These are phyloP conservation scores for Trigoniulus corallinus DNA, from an alignment of 1,140 invertebrate genomes.

Conservation along the genomic window DNA sequence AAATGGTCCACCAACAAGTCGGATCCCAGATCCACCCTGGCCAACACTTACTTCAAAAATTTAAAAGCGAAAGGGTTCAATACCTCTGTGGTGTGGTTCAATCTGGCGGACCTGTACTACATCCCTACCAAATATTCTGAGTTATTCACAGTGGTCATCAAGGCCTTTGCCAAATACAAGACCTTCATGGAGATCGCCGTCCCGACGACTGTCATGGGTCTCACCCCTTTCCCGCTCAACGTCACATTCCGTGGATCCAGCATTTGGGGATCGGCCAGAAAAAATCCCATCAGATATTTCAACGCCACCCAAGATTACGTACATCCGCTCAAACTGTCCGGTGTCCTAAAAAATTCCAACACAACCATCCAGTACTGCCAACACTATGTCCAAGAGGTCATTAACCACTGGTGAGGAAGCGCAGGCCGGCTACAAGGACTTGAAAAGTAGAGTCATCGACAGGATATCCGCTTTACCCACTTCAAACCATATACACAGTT, in stretches of 20 bases:
- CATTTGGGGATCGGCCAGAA: not conserved
- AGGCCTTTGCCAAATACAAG: not conserved
- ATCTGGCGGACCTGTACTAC: not conserved
- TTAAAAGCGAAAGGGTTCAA: not conserved
- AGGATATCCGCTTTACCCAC: no score
- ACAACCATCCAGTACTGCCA: no score
- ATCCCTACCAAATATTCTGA: not conserved
- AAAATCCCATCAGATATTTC: not conserved
- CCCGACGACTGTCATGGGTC: not conserved
- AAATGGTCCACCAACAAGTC: not conserved
- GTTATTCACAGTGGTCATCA: not conserved
- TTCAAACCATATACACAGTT: no score
- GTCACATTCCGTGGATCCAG: no score
- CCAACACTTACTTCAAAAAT: not conserved
- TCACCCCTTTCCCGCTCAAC: no score
- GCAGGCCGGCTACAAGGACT: no score
- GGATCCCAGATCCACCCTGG: not conserved
- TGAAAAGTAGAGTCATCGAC: no score
- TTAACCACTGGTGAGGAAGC: no score
- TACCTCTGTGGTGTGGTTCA: not conserved
- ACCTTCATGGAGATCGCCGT: not conserved
- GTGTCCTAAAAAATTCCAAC: no score
- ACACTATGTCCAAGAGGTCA: no score
- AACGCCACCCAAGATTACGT: not conserved
- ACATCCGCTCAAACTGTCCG: not conserved